Percentiles rank a stretch among this genome's conserved stretches.
Evolutionary conservation across 1,140 invertebrate genomes (phyloP).

Genomic region (Tetramorium alpestre): DNA sequence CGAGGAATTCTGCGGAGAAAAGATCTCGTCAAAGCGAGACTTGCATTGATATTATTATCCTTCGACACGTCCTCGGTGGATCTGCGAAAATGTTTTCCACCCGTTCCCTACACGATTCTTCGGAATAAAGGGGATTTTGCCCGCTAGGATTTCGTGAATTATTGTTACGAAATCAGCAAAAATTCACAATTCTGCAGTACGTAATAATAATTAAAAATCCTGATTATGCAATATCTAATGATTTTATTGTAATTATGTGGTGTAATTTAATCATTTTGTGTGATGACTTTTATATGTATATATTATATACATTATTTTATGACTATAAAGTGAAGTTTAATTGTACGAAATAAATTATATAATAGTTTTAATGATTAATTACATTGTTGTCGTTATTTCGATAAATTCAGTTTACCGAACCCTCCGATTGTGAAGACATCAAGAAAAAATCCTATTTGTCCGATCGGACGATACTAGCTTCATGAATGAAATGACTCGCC

Average conservation of each 20-base stretch:
- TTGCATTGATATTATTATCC: conserved; percentile 59
- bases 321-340: background rate
- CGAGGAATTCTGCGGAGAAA: background rate
- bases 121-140: background rate
- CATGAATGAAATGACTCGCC: background rate
- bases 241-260: background rate
- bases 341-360: background rate
- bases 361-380: conserved; percentile 17
- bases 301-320: too few relatives aligned
- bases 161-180: background rate
- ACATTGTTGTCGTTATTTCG: background rate
- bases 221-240: background rate
- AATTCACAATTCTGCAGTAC: background rate
- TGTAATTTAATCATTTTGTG: background rate
- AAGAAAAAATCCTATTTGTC: background rate
- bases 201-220: background rate
- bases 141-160: background rate
- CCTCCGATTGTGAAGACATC: background rate
- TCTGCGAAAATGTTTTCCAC: background rate
- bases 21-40: conserved; percentile 29
- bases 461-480: background rate
- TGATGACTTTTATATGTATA: background rate
- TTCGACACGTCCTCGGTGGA: background rate
- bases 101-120: background rate
- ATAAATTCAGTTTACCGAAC: background rate